Evolutionary conservation across 2,888 invertebrate species (phyloP).

Genomic region (Coremacera marginata): DNA sequence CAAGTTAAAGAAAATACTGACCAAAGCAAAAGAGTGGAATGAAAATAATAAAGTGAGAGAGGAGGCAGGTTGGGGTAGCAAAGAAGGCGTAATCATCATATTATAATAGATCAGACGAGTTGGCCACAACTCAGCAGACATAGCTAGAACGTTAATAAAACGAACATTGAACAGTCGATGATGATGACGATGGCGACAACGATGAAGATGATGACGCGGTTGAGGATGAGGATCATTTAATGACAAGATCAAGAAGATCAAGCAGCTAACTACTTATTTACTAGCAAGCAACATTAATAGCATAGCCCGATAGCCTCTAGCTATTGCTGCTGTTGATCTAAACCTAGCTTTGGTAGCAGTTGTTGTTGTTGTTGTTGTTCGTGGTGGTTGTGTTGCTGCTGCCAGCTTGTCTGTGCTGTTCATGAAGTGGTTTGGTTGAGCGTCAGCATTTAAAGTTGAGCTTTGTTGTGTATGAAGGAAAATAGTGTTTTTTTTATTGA

Average conservation of each 20-base stretch:
- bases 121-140: neutral
- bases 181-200: constrained; percentile 31
- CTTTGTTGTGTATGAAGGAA: constrained; percentile 9
- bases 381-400: neutral
- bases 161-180: neutral
- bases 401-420: constrained; percentile 26
- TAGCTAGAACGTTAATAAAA: neutral
- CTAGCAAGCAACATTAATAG: constrained; percentile 24
- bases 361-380: constrained; percentile 17
- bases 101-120: constrained; percentile 19
- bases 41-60: neutral
- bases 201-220: constrained; percentile 51
- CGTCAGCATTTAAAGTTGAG: constrained; percentile 18
- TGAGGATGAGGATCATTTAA: constrained; percentile 56
- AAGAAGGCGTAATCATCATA: neutral
- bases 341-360: constrained; percentile 18
- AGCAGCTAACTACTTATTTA: constrained; percentile 44
- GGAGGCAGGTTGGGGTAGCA: neutral
- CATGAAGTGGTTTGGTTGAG: neutral
- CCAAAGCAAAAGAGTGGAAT: neutral
- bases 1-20: neutral
- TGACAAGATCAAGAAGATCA: constrained; percentile 65
- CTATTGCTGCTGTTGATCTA: neutral
- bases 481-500: constrained; percentile 4
- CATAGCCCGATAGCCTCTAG: neutral